Percentiles rank a stretch among this genome's conserved stretches.
These are phyloP conservation scores for Noctuana brunneofusca DNA, from an alignment of 2,888 invertebrate genomes.

Conservation along the genomic window DNA sequence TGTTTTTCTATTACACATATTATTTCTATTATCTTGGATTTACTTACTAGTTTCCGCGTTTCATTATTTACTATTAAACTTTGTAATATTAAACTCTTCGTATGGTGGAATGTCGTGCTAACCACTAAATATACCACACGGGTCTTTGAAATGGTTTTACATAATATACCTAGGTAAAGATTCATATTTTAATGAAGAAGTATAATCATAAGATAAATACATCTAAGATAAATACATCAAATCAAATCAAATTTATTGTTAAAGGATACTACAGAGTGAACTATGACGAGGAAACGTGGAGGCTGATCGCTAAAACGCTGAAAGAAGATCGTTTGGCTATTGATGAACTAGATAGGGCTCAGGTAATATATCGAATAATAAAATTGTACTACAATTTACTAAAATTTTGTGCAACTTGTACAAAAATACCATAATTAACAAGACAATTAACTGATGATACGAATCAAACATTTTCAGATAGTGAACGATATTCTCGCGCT, in stretches of 20 bases:
- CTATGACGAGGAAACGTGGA: conserved; percentile 81
- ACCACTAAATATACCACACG: no score
- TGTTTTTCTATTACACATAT: neutral
- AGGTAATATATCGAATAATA: conserved; percentile 49
- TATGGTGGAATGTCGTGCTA: no score
- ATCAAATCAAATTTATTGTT: conserved; percentile 32
- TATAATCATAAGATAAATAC: no score
- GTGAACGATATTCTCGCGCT: conserved; percentile 73
- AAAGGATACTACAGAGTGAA: conserved; percentile 84
- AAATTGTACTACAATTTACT: neutral
- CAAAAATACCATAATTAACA: no score
- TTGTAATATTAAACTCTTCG: no score
- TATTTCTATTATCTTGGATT: neutral
- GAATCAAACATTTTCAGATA: conserved; percentile 55
- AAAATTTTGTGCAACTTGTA: no score
- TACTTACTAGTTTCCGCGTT: no score
- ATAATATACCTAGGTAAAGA: no score
- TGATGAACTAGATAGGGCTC: conserved; percentile 77
- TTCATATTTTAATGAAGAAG: no score
- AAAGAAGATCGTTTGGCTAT: conserved; percentile 59
- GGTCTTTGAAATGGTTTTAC: no score
- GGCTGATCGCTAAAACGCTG: conserved; percentile 72
- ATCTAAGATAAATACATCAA: neutral
- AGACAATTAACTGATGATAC: no score
- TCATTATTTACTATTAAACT: no score